Conservation (phyloP, 2,888 invertebrate species). For the Euzophera pinguis region DNA sequence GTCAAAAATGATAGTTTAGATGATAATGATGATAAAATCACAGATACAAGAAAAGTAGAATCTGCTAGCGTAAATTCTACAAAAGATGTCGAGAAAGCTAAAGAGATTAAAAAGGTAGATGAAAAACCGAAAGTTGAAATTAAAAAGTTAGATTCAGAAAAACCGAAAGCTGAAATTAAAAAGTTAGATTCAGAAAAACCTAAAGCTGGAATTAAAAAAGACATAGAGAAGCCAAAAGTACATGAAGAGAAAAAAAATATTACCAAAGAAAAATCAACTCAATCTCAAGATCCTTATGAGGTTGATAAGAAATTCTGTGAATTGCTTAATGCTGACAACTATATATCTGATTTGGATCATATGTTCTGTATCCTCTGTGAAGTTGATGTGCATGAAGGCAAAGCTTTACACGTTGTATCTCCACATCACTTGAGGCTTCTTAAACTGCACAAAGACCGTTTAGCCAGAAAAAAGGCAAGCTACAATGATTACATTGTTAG, state of each 20-base stretch:
- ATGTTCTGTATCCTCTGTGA: background rate
- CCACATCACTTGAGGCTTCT: constrained; percentile 31
- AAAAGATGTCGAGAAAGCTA: background rate
- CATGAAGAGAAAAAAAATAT: background rate
- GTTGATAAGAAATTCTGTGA: background rate
- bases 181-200: background rate
- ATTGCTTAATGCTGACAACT: background rate
- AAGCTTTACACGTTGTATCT: constrained; percentile 21
- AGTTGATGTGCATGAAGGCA: background rate
- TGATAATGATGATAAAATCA: background rate
- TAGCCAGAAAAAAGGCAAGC: constrained; percentile 9
- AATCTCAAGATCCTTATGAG: background rate
- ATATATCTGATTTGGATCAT: background rate
- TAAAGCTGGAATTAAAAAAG: background rate
- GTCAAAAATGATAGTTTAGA: background rate
- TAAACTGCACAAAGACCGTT: constrained; percentile 28
- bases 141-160: too few relatives aligned
- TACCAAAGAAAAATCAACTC: background rate
- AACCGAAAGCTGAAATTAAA: background rate
- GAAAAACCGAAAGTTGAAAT: background rate
- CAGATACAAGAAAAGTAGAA: background rate
- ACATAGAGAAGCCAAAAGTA: background rate
- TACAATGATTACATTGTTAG: background rate
- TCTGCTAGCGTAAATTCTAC: background rate
- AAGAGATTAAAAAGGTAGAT: background rate